Evolutionary conservation across 2,797 vertebrate genomes (phyloP), one percentile per base, ranked within the genome.

Genomic region (Takifugu ocellatus): DNA sequence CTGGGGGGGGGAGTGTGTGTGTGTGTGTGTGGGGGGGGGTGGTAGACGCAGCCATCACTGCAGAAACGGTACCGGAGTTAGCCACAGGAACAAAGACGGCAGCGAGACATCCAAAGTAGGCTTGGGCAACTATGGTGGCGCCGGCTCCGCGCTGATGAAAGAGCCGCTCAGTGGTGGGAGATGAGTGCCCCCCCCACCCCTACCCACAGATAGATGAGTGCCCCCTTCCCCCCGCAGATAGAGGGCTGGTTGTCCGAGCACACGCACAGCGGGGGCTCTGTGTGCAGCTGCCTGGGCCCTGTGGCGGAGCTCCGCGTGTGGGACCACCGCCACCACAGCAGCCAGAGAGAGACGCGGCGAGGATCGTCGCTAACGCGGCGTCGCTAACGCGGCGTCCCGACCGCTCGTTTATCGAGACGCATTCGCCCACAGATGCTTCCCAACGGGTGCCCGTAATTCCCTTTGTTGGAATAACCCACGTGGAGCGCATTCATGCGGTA

Each of bases 281-380:
- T 89, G 71, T 74, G 83, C 87, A 87, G 84, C 87, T 89, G 87
- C 79, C 74, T 56, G 66, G 72, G 50, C 68, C 68, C 68, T 25
- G 69, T 75, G 71, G 61, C 12, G 25, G 68, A 76, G 77, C 79
- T 75, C 76, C 63, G 49, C 72, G 61, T 59, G 62, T 43, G 61
- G 61, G 65, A 66, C 62, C 68, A 58, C 43, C 59, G 48, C 63
- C 64, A 9, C 36, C 36, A 39, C 2, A 39, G 36, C 72, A 21
- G 21, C 21, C 21, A 21, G 21, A 21, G 21, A 21, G 21, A 21
- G 21, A 21, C 21, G 21, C 21, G 21, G 21, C 21, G 21, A 21
- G 21, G 21, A 21, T 21, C 21, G 21, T 81, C 74, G 76, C 85
- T 81, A 83, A 75, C 58, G 73, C 61, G 15, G 42, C 42, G 4